Conservation (phyloP, 2,888 invertebrate species). For the Camponotus fellah region DNA sequence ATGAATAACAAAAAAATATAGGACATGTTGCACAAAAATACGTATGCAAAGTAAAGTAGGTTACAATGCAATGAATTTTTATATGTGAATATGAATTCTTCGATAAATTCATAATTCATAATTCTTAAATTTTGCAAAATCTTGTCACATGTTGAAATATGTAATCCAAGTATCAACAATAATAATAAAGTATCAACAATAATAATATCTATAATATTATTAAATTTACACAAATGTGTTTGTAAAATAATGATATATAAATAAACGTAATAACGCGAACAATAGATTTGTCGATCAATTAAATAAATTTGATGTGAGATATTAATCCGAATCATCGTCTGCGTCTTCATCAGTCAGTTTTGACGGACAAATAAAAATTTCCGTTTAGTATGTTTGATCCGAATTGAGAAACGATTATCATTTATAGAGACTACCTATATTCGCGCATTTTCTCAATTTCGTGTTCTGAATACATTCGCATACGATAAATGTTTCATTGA, state of each 20-base stretch:
- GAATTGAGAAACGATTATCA: neutral
- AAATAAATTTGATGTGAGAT: neutral
- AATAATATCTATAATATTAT: neutral
- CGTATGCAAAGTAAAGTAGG: neutral
- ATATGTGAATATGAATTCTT: neutral
- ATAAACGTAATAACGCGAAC: neutral
- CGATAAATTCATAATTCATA: neutral
- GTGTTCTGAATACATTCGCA: neutral
- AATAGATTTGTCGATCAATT: neutral
- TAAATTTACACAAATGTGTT: neutral
- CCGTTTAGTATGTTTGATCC: neutral
- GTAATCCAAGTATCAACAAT: neutral
- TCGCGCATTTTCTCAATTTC: neutral
- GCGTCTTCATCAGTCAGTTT: neutral
- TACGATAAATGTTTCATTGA: conserved; percentile 5
- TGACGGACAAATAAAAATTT: neutral
- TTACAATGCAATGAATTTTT: conserved; percentile 11
- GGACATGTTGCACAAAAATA: neutral
- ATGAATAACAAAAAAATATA: neutral
- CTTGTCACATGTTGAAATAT: neutral
- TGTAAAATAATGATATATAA: neutral
- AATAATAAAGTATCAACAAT: neutral
- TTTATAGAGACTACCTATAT: neutral
- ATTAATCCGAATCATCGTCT: neutral
- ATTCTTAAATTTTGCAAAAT: conserved; percentile 5